These are phyloP conservation scores for Oreochromis aureus DNA, from an alignment of 2,113 vertebrate genomes.

Conservation along the genomic window DNA sequence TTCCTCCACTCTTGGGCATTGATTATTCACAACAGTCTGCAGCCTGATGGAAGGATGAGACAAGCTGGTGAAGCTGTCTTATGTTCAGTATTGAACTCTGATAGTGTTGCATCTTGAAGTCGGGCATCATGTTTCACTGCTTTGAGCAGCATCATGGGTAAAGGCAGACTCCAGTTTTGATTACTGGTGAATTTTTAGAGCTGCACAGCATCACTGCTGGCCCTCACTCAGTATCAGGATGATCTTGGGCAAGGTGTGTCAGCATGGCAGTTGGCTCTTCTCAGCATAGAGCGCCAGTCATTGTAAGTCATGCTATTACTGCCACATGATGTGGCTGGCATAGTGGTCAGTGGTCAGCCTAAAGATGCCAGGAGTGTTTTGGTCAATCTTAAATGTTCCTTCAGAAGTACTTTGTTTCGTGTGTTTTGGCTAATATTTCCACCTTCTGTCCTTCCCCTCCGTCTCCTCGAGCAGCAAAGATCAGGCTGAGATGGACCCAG, in stretches of 20 bases:
- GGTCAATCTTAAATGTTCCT: not conserved
- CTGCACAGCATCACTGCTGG: not conserved
- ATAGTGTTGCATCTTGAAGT: not conserved
- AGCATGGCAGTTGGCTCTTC: not conserved
- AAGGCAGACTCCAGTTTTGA: not conserved
- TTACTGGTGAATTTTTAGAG: not conserved
- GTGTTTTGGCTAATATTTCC: not conserved
- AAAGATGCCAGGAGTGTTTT: not conserved
- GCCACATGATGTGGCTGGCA: not conserved
- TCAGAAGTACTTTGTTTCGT: not conserved
- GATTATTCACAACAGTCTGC: not conserved
- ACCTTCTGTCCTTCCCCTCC: not conserved
- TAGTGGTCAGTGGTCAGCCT: not conserved
- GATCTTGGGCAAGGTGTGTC: not conserved
- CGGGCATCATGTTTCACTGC: conserved; percentile 27
- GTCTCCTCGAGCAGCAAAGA: conserved; percentile 82
- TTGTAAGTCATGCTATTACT: not conserved
- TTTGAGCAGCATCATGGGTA: not conserved
- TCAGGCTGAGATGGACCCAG: conserved; percentile 91
- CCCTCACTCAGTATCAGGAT: not conserved
- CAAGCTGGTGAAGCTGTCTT: not conserved
- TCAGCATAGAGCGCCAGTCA: not conserved
- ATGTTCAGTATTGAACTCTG: not conserved
- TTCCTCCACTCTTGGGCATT: not conserved
- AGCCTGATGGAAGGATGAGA: not conserved